Evolutionary conservation across 2,888 invertebrate genomes (phyloP), one percentile per base, ranked within the genome.

Genomic region (Tupiocoris notatus): DNA sequence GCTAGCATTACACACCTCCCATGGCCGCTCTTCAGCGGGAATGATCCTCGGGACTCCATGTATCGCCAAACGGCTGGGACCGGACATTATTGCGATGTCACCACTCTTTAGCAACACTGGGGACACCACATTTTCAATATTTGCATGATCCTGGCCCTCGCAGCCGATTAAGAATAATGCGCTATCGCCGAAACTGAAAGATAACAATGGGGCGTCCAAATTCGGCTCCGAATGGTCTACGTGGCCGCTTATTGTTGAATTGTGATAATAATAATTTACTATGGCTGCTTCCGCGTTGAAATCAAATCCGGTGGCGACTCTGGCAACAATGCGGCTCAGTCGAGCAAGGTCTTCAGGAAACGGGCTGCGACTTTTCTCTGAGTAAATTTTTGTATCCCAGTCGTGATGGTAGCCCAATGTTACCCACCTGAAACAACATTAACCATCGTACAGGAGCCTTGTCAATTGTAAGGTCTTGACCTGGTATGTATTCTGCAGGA

Each of bases 351-450:
- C 95, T 16, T 82, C 79, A 0, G 96, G 96, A 84, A 97, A 93
- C 9, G 84, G 82, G 65, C 88, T 86, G 83, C 86, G 89, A 78
- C 86, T 88, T 2, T 87, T 83, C 84, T 94, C 93, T 76, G 86
- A 88, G 82, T 95, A 95, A 12, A 90, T 90, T 88, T 98, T 99
- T 73, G 94, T 93, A 82, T 96, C 91, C 98, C 99, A 99, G 84
- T 99, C 91, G 84, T 99, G 97, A 85, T 99, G 98, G 83, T 97
- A 98, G 16, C 99, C 99, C 54, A 98, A 85, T 0, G 98, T 99
- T 0, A 92, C 89, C 99, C 99, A 99, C n/a, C 68, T 81, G 82
- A 75, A 75, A 77, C 24, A 77, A 63, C 16, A 16, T n/a, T 1
- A 61, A 17, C 2, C 16, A 57, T 17, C 16, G 2, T 57, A 57